Conservation (phyloP, 2,797 vertebrate genomes). For the Chiloscyllium punctatum region DNA sequence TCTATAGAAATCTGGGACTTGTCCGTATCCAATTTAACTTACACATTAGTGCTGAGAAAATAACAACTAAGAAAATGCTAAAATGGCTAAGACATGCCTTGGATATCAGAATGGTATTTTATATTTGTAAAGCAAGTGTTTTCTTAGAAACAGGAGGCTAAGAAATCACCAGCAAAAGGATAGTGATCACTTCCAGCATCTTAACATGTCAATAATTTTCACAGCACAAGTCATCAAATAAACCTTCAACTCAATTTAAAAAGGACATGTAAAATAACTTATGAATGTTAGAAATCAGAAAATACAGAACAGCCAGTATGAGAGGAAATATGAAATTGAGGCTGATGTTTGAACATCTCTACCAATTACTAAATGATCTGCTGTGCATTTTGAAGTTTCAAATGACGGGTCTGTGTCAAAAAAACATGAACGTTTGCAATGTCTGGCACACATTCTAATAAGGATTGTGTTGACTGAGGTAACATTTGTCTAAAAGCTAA, state of each 20-base stretch:
- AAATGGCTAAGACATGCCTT: background rate
- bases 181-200: conserved; percentile 26
- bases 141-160: background rate
- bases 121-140: background rate
- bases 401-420: background rate
- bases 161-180: background rate
- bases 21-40: background rate
- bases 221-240: background rate
- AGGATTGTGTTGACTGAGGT: background rate
- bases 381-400: background rate
- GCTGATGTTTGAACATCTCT: background rate
- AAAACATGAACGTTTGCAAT: background rate
- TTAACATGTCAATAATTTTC: background rate
- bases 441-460: background rate
- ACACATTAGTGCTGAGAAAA: background rate
- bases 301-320: background rate
- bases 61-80: background rate
- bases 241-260: background rate
- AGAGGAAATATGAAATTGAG: background rate
- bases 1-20: background rate
- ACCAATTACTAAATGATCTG: background rate
- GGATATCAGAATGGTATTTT: background rate
- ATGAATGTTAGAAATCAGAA: background rate
- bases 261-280: background rate
- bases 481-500: background rate